These are phyloP conservation scores for Trichoplusia ni DNA, from an alignment of 1,140 invertebrate species.

Conservation along the genomic window DNA sequence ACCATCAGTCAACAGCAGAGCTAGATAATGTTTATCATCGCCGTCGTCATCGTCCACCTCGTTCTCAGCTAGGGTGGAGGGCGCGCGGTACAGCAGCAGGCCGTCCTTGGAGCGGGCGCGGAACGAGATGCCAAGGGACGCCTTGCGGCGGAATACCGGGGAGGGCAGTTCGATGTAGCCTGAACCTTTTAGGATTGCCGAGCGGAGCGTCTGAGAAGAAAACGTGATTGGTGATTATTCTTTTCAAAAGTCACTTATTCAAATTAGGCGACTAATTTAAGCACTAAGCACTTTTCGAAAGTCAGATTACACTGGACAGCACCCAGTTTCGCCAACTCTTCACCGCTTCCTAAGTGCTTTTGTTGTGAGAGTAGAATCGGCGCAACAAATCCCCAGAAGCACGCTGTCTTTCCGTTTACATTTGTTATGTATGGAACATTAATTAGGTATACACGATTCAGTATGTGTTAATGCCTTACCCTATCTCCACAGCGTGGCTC, in stretches of 20 bases:
- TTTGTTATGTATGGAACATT: background rate
- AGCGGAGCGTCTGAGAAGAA: slow-evolving; percentile 54
- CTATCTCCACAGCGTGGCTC: slow-evolving; percentile 88
- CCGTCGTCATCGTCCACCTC: slow-evolving; percentile 61
- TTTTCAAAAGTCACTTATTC: too few species aligned
- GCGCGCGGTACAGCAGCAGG: slow-evolving; percentile 88
- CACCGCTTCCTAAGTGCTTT: too few species aligned
- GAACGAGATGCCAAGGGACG: slow-evolving; percentile 89
- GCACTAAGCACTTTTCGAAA: too few species aligned
- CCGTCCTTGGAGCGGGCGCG: slow-evolving; percentile 87
- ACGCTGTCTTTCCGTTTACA: too few species aligned
- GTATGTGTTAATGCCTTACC: slow-evolving; percentile 80
- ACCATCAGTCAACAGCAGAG: slow-evolving; percentile 68
- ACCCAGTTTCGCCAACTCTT: too few species aligned
- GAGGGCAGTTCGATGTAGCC: slow-evolving; percentile 90
- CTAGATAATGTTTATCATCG: slow-evolving; percentile 68
- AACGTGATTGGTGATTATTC: background rate
- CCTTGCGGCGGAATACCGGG: slow-evolving; percentile 85
- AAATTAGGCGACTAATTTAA: too few species aligned
- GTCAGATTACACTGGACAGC: too few species aligned
- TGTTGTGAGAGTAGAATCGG: too few species aligned
- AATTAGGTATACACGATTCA: background rate
- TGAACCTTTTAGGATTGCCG: slow-evolving; percentile 83
- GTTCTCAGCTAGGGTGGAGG: slow-evolving; percentile 65
- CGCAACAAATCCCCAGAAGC: too few species aligned